Percentiles rank a stretch among this genome's conserved stretches.
Evolutionary conservation across 2,888 invertebrate genomes (phyloP).

Genomic region (Nematopogon swammerdamellus): DNA sequence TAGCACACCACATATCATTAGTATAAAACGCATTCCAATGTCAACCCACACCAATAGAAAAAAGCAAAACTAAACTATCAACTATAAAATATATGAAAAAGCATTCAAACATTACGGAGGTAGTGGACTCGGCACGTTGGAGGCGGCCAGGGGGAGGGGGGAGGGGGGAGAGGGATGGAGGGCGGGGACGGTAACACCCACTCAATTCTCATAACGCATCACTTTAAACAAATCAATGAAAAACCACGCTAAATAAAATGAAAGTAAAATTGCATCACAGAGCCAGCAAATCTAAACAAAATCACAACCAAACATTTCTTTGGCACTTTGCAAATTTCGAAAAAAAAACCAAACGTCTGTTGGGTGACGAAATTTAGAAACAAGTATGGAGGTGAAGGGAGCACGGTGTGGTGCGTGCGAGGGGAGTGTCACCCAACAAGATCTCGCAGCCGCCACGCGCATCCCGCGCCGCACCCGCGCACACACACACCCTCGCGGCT

Average conservation of each 20-base stretch:
- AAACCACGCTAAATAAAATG: slow-evolving; percentile 29
- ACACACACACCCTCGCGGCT: no score
- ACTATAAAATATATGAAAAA: slow-evolving; percentile 27
- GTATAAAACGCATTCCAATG: not conserved
- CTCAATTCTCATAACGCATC: not conserved
- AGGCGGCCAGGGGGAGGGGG: slow-evolving; percentile 21
- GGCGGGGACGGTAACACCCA: not conserved
- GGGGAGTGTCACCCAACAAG: not conserved
- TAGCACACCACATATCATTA: not conserved
- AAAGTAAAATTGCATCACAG: slow-evolving; percentile 40
- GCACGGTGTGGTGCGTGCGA: slow-evolving; percentile 2
- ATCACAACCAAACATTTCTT: slow-evolving; percentile 27
- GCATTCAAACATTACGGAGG: slow-evolving; percentile 49
- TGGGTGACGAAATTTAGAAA: slow-evolving; percentile 34
- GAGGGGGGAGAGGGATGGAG: not conserved
- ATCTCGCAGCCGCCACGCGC: no score
- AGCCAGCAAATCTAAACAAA: slow-evolving; percentile 24
- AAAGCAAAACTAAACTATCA: slow-evolving; percentile 39
- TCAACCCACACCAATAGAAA: not conserved
- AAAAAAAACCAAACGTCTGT: no score
- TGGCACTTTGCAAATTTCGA: not conserved
- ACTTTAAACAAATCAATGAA: not conserved
- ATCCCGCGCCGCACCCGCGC: no score
- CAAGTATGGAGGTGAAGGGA: not conserved
- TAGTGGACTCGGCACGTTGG: slow-evolving; percentile 44